These are phyloP conservation scores for Nasalis larvatus DNA, from an alignment of 2,113 vertebrate species.

Conservation along the genomic window DNA sequence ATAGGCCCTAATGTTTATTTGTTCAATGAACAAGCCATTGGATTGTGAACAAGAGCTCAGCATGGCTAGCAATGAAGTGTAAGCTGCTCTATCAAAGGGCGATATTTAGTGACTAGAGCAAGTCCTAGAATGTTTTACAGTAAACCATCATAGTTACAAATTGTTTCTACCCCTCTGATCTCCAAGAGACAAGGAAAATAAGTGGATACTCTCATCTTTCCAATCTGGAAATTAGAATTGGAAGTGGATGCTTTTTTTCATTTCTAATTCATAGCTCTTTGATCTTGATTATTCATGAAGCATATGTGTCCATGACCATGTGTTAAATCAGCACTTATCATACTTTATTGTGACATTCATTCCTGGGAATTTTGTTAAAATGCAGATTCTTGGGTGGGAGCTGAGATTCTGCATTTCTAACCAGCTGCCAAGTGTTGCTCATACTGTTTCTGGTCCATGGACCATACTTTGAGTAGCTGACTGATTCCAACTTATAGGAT, in stretches of 20 bases:
- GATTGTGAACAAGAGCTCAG: background rate
- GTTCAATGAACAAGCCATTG: background rate
- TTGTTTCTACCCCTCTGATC: background rate
- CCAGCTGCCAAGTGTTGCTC: background rate
- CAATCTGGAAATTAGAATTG: background rate
- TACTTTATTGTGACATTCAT: background rate
- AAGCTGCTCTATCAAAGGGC: background rate
- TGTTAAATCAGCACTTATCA: background rate
- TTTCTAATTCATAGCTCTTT: background rate
- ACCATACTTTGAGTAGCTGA: background rate
- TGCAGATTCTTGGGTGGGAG: background rate
- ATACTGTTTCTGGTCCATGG: background rate
- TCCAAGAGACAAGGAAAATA: background rate
- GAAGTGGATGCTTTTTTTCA: background rate
- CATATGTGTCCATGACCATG: rapidly evolving
- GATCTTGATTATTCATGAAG: background rate
- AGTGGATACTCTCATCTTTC: background rate
- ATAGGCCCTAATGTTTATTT: background rate
- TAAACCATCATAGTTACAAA: rapidly evolving
- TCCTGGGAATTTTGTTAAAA: background rate
- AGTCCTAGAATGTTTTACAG: background rate
- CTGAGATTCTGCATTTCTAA: background rate
- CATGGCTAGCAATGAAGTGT: background rate
- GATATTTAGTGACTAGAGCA: background rate
- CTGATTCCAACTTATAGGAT: background rate